phyloP scores from a whole-genome alignment of 2,888 invertebrate genomes.

The Ectemnius continuus region DNA sequence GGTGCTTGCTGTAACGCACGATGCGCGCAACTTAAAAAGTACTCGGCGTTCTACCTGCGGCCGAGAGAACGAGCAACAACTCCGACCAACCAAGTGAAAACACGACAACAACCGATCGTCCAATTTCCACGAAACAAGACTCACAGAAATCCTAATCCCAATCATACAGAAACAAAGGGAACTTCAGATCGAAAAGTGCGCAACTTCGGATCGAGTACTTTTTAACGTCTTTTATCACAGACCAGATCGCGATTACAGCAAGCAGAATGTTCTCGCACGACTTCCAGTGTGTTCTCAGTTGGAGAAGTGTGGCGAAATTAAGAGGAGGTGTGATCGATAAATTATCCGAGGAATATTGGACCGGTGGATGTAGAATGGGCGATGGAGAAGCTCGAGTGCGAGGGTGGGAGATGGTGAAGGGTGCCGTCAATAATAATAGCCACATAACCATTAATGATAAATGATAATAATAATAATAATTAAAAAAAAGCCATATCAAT shows the following conservation, averaged over 20 bases:
- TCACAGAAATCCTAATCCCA: too few species aligned
- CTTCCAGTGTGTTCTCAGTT: not conserved
- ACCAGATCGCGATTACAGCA: slow-evolving; percentile 35
- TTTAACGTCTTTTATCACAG: slow-evolving; percentile 32
- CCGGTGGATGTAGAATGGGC: not conserved
- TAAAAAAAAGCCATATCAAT: slow-evolving; percentile 16
- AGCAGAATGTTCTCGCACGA: slow-evolving; percentile 11
- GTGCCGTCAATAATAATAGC: slow-evolving; percentile 1
- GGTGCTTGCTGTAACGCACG: slow-evolving; percentile 28
- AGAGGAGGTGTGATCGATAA: too few species aligned
- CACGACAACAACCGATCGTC: too few species aligned
- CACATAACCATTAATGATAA: slow-evolving; percentile 27
- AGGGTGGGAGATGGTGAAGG: not conserved
- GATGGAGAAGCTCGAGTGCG: not conserved
- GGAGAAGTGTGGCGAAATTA: not conserved
- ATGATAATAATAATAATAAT: slow-evolving; percentile 32
- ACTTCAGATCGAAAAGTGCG: too few species aligned
- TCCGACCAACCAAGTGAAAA: too few species aligned
- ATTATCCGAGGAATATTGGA: not conserved
- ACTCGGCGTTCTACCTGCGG: too few species aligned
- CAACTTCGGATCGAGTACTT: slow-evolving; percentile 14
- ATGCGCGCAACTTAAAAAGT: slow-evolving; percentile 2
- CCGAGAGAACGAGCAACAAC: too few species aligned
- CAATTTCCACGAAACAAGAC: too few species aligned
- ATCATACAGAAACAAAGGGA: too few species aligned